A percentile compares a stretch with the other conserved stretches of the same genome.
These are phyloP conservation scores for Ailuropoda melanoleuca DNA, from an alignment of 2,113 vertebrate genomes.

Conservation along the genomic window DNA sequence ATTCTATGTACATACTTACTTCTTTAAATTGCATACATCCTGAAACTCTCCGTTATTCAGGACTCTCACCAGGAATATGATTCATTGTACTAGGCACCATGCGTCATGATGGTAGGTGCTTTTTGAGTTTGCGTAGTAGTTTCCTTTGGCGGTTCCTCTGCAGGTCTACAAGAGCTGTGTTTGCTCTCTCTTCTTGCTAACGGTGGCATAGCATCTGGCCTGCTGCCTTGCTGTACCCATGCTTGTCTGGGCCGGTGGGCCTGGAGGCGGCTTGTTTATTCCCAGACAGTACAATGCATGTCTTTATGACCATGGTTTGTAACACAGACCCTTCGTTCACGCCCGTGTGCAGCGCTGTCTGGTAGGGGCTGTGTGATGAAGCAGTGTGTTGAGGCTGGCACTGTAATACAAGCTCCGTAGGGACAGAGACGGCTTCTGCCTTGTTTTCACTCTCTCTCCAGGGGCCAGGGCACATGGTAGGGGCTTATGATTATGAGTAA, in stretches of 20 bases:
- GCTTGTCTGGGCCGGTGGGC: not conserved
- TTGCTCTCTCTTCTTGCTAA: not conserved
- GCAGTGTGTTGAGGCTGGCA: not conserved
- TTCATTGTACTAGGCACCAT: rapidly evolving
- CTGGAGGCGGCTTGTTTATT: not conserved
- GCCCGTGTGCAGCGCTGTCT: not conserved
- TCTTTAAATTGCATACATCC: not conserved
- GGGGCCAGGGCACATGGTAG: not conserved
- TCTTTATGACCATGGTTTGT: not conserved
- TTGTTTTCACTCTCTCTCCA: not conserved
- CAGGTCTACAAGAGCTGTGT: rapidly evolving
- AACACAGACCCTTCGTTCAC: not conserved
- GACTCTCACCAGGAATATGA: not conserved
- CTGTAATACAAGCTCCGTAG: not conserved
- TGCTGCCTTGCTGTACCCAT: not conserved
- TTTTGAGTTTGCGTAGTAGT: not conserved
- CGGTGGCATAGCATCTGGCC: not conserved
- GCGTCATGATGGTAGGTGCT: rapidly evolving
- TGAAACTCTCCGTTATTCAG: not conserved
- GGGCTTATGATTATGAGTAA: not conserved
- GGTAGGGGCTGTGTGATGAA: not conserved
- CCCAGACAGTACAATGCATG: not conserved
- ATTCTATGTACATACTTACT: not conserved
- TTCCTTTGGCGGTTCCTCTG: not conserved
- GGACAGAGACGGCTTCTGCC: not conserved